phyloP scores from a whole-genome alignment of 2,113 vertebrate genomes.

The Elephas maximus region DNA sequence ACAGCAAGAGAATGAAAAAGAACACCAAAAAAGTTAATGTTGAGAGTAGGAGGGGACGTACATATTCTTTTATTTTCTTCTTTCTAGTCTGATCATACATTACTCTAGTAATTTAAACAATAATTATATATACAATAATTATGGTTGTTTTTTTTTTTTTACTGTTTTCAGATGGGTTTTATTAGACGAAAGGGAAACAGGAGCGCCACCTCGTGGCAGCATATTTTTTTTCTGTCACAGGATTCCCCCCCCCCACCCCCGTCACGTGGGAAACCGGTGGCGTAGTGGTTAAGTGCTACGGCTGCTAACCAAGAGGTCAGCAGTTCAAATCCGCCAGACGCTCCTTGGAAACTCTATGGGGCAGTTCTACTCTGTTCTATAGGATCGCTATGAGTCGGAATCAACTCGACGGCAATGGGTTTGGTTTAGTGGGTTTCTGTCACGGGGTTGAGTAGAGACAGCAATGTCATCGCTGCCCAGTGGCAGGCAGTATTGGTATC shows the following conservation, averaged over 20 bases:
- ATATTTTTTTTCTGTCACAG: neutral
- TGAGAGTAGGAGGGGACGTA: neutral
- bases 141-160: neutral
- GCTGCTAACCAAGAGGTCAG: no score
- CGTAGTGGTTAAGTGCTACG: no score
- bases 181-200: neutral
- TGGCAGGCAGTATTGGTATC: neutral
- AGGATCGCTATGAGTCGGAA: no score
- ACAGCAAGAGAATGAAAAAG: neutral
- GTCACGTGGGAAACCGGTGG: no score
- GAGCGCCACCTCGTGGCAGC: constrained; percentile 31
- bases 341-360: no score
- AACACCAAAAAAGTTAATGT: neutral
- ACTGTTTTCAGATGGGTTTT: neutral
- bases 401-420: no score
- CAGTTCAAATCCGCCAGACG: no score
- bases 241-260: no score
- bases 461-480: rapidly evolving
- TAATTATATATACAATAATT: neutral
- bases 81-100: neutral
- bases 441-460: rapidly evolving
- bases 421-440: no score
- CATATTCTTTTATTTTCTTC: neutral
- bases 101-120: neutral
- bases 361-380: no score